Evolutionary conservation across 1,140 invertebrate species (phyloP), one percentile per base, ranked within the genome.

Genomic region (Trachymyrmex septentrionalis): DNA sequence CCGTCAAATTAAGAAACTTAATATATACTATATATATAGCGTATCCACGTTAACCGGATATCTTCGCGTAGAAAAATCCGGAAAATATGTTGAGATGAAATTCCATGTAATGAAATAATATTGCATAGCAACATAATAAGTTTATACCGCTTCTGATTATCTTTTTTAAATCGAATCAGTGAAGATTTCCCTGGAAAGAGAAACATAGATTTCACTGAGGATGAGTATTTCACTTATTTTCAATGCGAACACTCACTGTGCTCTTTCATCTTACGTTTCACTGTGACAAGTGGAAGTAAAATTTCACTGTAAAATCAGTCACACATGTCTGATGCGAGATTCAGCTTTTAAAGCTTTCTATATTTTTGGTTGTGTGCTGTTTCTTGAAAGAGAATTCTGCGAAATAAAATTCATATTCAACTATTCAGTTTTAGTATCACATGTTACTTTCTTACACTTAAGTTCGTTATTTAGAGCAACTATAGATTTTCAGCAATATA

Each of bases 141-240:
- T 57, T 55, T 44, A 34, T 34, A 44, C 10, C 9, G 38, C 9
- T 21, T 55, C 19, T 73, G 10, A 55, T 72, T 38, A 38, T 4
- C 2, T 66, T 19, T 38, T 34, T 66, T 66, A 66, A 21, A 66
- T 3, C 19, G 19, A 3, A 12, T n/a, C 19, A 21, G 30, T 66
- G 30, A n/a, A 66, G 21, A 66, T 66, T 21, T 34, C 10, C 30
- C 10, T 27, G 14, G 5, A 12, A 66, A 38, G 1, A 34, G 61
- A n/a, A 38, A 66, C 64, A 38, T 9, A 66, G 30, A 66, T 38
- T 66, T 66, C 63, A 66, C 30, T 34, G 63, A 66, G 4, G 30
- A 66, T 66, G 63, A 66, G 9, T 66, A 38, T 34, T 66, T 66
- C 19, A 66, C 3, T 64, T 64, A 64, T 64, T 66, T 66, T 38